Conservation (phyloP, 2,113 vertebrate species). For the Bufo bufo region DNA sequence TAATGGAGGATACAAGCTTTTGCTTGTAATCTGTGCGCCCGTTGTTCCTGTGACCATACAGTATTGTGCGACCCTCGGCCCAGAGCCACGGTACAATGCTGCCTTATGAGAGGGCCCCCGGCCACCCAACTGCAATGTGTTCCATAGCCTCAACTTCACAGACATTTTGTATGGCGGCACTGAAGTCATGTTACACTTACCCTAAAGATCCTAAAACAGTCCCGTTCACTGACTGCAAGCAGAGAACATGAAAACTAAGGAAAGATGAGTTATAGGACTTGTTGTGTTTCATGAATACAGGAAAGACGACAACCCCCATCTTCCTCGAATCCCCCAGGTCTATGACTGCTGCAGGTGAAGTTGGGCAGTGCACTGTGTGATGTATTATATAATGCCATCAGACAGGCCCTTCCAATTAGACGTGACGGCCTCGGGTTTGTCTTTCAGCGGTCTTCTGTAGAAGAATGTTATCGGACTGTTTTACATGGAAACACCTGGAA, state of each 20-base stretch:
- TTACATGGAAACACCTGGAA: constrained; percentile 44
- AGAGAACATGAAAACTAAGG: not conserved
- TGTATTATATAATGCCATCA: not conserved
- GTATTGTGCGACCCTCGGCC: no score
- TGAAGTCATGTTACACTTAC: not conserved
- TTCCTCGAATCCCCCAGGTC: no score
- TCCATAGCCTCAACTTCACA: not conserved
- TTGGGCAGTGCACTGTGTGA: no score
- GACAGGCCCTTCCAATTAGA: not conserved
- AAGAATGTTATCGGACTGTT: constrained; percentile 5
- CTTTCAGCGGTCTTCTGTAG: constrained; percentile 24
- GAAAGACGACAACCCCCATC: no score
- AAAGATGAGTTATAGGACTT: no score
- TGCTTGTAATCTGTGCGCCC: no score
- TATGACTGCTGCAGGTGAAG: no score
- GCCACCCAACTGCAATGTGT: not conserved
- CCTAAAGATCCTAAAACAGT: not conserved
- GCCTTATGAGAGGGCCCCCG: no score
- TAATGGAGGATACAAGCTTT: not conserved
- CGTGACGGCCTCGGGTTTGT: constrained; percentile 11
- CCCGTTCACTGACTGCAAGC: not conserved
- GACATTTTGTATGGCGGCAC: not conserved
- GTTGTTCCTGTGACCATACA: no score
- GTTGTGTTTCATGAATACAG: no score
- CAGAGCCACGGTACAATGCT: no score